These are phyloP conservation scores for Brachyrhaphis roseni DNA, from an alignment of 2,797 vertebrate species.

Conservation along the genomic window DNA sequence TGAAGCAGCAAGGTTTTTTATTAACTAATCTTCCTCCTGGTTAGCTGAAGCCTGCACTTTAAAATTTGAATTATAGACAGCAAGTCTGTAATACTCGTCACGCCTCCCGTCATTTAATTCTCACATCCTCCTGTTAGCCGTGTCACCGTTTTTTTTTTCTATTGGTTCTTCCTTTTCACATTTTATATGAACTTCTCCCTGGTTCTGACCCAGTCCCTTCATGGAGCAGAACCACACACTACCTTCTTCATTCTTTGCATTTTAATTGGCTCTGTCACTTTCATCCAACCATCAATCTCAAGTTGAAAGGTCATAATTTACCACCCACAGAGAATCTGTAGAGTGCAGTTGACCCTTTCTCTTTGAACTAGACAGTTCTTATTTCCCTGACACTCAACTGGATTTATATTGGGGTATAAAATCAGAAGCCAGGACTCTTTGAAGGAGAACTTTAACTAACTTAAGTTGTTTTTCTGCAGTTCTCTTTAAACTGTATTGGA, in stretches of 20 bases:
- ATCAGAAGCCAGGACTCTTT: neutral
- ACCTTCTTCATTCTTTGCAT: neutral
- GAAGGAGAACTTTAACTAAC: neutral
- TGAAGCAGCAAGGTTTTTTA: neutral
- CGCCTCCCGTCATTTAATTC: neutral
- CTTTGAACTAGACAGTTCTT: constrained; percentile 44
- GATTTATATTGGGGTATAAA: constrained; percentile 22
- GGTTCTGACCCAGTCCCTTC: neutral
- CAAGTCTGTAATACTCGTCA: neutral
- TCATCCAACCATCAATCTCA: constrained; percentile 5
- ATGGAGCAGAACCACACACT: neutral
- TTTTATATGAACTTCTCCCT: neutral
- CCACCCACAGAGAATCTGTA: constrained; percentile 29
- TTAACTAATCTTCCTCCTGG: neutral
- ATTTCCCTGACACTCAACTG: constrained; percentile 50
- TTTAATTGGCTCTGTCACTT: constrained; percentile 1
- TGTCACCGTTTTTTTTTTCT: neutral
- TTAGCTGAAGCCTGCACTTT: neutral
- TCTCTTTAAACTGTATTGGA: neutral
- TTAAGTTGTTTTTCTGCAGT: neutral
- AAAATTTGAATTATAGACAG: neutral
- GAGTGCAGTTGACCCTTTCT: constrained; percentile 61
- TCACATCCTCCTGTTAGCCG: neutral
- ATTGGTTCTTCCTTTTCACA: neutral
- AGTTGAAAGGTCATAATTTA: constrained; percentile 38